Conservation (phyloP, 1,140 invertebrate species). For the Micrasema minimum region DNA sequence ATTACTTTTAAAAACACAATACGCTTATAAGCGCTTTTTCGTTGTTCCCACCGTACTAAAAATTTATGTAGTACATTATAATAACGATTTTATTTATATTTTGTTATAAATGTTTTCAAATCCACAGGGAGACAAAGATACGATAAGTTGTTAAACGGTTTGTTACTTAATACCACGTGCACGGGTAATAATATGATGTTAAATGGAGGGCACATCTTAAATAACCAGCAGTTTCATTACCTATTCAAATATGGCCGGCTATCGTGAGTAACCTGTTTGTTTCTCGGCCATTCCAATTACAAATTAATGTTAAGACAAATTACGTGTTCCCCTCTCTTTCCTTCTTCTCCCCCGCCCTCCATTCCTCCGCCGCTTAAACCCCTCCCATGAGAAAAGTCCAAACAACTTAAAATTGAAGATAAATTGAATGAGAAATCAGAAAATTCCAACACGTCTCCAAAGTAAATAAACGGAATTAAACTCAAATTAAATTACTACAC, state of each 20-base stretch:
- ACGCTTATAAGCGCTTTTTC: no score
- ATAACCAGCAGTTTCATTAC: conserved; percentile 47
- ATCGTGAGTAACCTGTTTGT: conserved; percentile 44
- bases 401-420: conserved; percentile 3
- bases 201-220: conserved; percentile 35
- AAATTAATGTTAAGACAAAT: conserved; percentile 47
- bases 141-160: conserved; percentile 27
- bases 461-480: no score
- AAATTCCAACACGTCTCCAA: conserved; percentile 2
- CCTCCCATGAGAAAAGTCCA: conserved; percentile 1
- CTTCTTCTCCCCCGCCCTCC: neutral
- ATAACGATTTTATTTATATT: no score
- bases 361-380: neutral
- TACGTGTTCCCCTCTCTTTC: conserved; percentile 8
- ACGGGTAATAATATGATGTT: conserved; percentile 10
- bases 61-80: no score
- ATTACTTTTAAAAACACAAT: no score
- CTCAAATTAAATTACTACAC: no score
- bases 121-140: no score
- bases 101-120: no score
- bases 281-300: conserved; percentile 46
- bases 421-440: neutral
- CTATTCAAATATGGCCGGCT: conserved; percentile 49
- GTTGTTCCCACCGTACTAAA: no score
- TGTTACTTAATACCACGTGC: conserved; percentile 30